Conservation (phyloP, 1,140 invertebrate species). For the Ostrea edulis region DNA sequence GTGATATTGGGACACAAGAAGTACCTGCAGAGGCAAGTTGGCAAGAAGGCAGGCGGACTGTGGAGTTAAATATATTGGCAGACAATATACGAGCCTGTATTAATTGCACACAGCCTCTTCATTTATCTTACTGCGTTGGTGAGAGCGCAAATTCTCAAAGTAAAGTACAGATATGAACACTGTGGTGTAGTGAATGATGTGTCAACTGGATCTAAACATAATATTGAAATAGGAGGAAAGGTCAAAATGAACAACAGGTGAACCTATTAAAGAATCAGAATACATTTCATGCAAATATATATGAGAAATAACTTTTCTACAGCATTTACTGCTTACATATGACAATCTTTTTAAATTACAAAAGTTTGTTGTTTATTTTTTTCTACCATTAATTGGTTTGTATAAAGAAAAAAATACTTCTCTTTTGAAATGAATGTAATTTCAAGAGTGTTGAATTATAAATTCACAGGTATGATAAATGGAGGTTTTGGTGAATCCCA, state of each 20-base stretch:
- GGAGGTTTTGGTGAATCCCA: neutral
- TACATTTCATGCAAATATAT: too few species aligned
- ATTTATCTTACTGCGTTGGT: neutral
- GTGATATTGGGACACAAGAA: neutral
- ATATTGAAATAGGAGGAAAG: too few species aligned
- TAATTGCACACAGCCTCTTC: neutral
- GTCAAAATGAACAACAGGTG: too few species aligned
- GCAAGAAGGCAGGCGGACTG: neutral
- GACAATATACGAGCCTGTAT: neutral
- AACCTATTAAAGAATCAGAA: too few species aligned
- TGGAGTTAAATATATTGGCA: neutral
- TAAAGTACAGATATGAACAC: neutral
- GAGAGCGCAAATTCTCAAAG: neutral
- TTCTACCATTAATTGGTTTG: neutral
- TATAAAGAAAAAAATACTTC: neutral
- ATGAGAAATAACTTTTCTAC: too few species aligned
- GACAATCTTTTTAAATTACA: too few species aligned
- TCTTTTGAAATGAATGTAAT: neutral
- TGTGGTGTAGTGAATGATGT: neutral
- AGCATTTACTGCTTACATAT: too few species aligned
- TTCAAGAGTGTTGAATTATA: neutral
- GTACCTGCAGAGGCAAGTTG: neutral
- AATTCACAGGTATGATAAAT: slow-evolving; percentile 4
- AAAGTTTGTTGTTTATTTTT: too few species aligned
- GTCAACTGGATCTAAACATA: too few species aligned